phyloP scores from a whole-genome alignment of 2,113 vertebrate species.

The Elanus axillaris region DNA sequence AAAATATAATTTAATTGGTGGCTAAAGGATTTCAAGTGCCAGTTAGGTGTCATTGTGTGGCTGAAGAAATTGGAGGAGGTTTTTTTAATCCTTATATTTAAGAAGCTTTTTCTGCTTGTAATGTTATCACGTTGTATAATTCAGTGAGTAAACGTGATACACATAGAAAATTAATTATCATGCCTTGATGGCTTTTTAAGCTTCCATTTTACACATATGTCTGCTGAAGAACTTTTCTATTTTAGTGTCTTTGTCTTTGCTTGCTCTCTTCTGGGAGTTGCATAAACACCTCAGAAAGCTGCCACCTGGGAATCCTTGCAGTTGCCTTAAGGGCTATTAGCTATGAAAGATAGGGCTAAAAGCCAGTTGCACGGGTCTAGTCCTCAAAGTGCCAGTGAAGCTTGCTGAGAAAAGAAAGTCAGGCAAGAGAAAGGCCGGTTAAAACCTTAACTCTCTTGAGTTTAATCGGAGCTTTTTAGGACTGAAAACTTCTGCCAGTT shows the following conservation, averaged over 20 bases:
- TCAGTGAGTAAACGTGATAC: neutral
- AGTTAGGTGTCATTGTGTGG: neutral
- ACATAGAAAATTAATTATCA: conserved; percentile 24
- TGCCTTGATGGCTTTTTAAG: conserved; percentile 11
- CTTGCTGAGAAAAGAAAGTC: neutral
- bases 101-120: neutral
- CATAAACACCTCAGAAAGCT: conserved; percentile 13
- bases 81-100: neutral
- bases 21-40: neutral
- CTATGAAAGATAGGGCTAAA: conserved; percentile 33
- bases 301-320: conserved; percentile 19
- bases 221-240: conserved; percentile 14
- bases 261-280: conserved; percentile 16
- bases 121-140: neutral
- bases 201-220: neutral
- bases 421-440: neutral
- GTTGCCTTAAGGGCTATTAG: conserved; percentile 42
- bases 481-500: neutral
- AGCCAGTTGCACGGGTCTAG: conserved; percentile 41
- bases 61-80: neutral
- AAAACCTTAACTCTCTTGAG: neutral
- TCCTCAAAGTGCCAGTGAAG: neutral
- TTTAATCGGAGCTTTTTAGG: neutral
- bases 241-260: conserved; percentile 2
- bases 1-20: neutral